These are phyloP conservation scores for Phrixothrix hirtus DNA, from an alignment of 2,888 invertebrate genomes.

Conservation along the genomic window DNA sequence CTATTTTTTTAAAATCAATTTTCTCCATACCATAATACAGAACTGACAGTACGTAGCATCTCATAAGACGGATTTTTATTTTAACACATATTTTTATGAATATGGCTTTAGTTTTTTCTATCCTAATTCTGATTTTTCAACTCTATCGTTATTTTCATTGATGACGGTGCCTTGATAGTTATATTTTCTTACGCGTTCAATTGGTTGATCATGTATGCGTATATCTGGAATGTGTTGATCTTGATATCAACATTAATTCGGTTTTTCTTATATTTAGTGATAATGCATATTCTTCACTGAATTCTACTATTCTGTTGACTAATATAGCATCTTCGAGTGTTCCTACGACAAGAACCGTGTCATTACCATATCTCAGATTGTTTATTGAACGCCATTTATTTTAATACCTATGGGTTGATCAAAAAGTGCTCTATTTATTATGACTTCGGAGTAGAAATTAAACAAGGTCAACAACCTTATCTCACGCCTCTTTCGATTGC, in stretches of 20 bases:
- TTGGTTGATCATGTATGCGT: constrained; percentile 1
- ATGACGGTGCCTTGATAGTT: constrained; percentile 1
- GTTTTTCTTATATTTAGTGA: neutral
- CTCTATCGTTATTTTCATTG: constrained; percentile 8
- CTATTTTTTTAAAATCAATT: constrained; percentile 2
- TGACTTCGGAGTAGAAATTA: too few species aligned
- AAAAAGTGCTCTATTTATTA: too few species aligned
- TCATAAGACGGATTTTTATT: constrained; percentile 9
- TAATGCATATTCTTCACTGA: constrained; percentile 2
- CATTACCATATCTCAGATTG: neutral
- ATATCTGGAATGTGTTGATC: neutral
- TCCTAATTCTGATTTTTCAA: constrained; percentile 3
- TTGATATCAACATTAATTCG: neutral
- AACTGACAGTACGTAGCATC: constrained; percentile 12
- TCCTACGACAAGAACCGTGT: neutral
- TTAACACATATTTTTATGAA: too few species aligned
- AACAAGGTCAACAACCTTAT: too few species aligned
- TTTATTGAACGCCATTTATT: too few species aligned
- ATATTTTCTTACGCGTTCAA: constrained; percentile 9
- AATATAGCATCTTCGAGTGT: neutral
- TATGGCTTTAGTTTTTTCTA: too few species aligned
- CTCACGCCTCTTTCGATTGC: too few species aligned
- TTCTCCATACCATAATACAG: constrained; percentile 3
- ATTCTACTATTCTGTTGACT: constrained; percentile 2
- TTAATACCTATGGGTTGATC: too few species aligned